These are phyloP conservation scores for Brachionus calyciflorus DNA, from an alignment of 1,140 invertebrate species.

Conservation along the genomic window DNA sequence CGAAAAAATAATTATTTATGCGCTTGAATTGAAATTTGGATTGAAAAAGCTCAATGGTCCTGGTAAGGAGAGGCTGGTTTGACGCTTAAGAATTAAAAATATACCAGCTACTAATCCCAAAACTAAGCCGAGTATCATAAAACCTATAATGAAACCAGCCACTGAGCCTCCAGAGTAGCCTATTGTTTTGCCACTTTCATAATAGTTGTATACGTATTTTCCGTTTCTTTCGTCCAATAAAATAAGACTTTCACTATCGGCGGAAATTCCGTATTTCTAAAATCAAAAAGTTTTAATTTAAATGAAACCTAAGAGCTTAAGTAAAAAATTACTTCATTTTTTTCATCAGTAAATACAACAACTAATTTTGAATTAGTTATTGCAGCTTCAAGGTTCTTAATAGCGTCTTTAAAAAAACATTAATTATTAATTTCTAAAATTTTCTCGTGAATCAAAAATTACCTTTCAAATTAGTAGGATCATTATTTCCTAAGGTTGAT, in stretches of 20 bases:
- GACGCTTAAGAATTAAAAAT: background rate
- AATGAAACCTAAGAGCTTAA: background rate
- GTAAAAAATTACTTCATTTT: background rate
- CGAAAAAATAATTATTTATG: background rate
- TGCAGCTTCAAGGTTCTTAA: background rate
- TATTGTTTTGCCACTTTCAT: background rate
- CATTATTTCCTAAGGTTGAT: conserved; percentile 3
- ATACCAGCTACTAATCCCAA: conserved; percentile 14
- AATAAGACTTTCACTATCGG: background rate
- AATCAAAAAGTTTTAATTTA: background rate
- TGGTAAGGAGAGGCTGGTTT: background rate
- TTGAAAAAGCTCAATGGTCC: conserved; percentile 42
- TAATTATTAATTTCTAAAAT: too few relatives aligned
- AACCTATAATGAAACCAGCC: conserved; percentile 17
- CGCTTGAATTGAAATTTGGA: conserved; percentile 23
- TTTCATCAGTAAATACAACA: background rate
- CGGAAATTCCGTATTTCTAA: background rate
- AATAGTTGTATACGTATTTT: conserved; percentile 31
- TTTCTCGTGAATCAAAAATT: background rate
- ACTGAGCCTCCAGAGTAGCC: conserved; percentile 9
- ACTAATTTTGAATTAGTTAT: background rate
- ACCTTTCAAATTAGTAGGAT: background rate
- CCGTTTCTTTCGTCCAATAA: conserved; percentile 6
- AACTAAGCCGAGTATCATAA: conserved; percentile 19
- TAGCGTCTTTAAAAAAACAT: conserved; percentile 24